Evolutionary conservation across 2,888 invertebrate species (phyloP).

Genomic region (Lumbricus terrestris): DNA sequence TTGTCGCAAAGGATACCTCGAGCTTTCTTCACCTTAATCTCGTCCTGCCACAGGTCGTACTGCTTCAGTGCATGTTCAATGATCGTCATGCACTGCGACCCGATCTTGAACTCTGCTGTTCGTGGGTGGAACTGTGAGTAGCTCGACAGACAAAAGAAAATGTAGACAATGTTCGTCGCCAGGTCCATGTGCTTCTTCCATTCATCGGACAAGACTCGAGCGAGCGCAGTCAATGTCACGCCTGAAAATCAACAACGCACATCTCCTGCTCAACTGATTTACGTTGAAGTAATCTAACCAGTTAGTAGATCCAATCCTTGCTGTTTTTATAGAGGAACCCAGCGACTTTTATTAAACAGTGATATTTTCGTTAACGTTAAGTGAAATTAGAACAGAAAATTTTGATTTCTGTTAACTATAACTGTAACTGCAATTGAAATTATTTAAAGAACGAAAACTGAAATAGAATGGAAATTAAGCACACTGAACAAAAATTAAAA

Average conservation of each 20-base stretch:
- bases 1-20: conserved; percentile 45
- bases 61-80: conserved; percentile 90
- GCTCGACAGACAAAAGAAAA: conserved; percentile 94
- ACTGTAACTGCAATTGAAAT: no score
- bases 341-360: neutral
- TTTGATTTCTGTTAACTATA: no score
- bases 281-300: neutral
- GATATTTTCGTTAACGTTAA: no score
- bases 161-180: conserved; percentile 92
- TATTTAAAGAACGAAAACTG: no score
- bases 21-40: conserved; percentile 55
- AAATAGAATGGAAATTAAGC: no score
- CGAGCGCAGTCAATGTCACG: conserved; percentile 88
- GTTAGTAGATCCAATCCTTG: neutral
- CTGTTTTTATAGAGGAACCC: neutral
- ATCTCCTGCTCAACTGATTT: neutral
- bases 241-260: conserved; percentile 59
- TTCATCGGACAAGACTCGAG: conserved; percentile 92
- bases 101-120: conserved; percentile 93
- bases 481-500: no score
- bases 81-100: conserved; percentile 87
- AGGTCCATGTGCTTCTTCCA: conserved; percentile 94
- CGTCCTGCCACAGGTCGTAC: conserved; percentile 81
- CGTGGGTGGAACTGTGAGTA: conserved; percentile 92
- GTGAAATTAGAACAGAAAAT: no score